Conservation (phyloP, 2,888 invertebrate species). For the Allygus modestus region DNA sequence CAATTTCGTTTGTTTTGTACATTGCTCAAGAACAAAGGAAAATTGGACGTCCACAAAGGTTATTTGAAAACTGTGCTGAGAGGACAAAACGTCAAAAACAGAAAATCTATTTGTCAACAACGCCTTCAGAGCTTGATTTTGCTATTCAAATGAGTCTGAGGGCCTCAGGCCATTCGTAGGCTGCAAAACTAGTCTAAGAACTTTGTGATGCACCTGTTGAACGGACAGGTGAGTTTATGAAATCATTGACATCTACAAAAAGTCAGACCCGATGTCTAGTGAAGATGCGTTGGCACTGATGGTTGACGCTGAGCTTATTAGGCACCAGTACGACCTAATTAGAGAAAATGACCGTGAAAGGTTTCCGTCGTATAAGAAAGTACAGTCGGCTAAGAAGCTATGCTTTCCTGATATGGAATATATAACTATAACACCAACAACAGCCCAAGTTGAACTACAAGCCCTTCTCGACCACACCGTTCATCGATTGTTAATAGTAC, state of each 20-base stretch:
- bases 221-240: background rate
- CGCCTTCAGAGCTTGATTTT: too few relatives aligned
- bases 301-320: background rate
- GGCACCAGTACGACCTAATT: background rate
- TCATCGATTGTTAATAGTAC: background rate
- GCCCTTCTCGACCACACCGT: background rate
- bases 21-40: background rate
- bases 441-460: conserved; percentile 12
- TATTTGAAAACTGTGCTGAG: conserved; percentile 17
- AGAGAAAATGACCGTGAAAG: background rate
- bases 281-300: background rate
- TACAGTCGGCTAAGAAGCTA: background rate
- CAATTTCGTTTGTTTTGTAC: background rate
- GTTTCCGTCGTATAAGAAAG: background rate
- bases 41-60: background rate
- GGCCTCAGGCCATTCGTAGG: background rate
- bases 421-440: background rate
- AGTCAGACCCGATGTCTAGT: background rate
- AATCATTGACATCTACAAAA: background rate
- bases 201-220: background rate
- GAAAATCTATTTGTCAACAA: background rate
- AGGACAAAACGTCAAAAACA: background rate
- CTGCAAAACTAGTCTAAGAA: background rate
- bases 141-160: background rate
- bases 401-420: background rate